These are phyloP conservation scores for Peromyscus polionotus DNA, from an alignment of 2,113 vertebrate species.

Conservation along the genomic window DNA sequence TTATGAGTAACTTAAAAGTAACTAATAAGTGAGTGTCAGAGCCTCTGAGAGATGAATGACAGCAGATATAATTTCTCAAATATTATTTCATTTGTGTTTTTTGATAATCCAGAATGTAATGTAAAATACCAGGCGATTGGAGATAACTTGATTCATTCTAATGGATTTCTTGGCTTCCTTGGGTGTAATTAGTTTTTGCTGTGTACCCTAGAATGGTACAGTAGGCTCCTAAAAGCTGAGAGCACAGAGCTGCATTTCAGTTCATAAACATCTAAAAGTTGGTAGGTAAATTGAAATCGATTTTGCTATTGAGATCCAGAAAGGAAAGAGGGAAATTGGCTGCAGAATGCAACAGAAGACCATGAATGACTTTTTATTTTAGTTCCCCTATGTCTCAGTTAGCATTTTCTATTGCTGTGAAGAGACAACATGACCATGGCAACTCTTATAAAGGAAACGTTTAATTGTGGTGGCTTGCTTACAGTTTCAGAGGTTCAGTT, in stretches of 20 bases:
- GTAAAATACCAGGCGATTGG: slow-evolving; percentile 49
- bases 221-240: slow-evolving; percentile 51
- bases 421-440: neutral
- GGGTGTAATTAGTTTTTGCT: slow-evolving; percentile 67
- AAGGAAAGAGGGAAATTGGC: neutral
- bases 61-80: slow-evolving; percentile 59
- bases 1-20: slow-evolving; percentile 46
- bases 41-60: neutral
- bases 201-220: slow-evolving; percentile 31
- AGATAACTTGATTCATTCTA: slow-evolving; percentile 65
- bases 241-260: neutral
- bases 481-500: neutral
- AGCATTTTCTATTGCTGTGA: neutral
- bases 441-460: neutral
- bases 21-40: neutral
- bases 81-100: slow-evolving; percentile 63
- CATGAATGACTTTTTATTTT: neutral
- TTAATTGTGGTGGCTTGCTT: neutral
- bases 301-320: slow-evolving; percentile 61
- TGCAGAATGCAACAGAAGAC: neutral
- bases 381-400: neutral
- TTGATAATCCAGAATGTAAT: slow-evolving; percentile 40
- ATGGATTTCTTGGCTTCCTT: slow-evolving; percentile 78
- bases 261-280: slow-evolving; percentile 50
- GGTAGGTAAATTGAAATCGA: slow-evolving; percentile 64